Percentiles rank a stretch among this genome's conserved stretches.
Conservation (phyloP, 2,113 vertebrate genomes). For the Colinus virginianus region DNA sequence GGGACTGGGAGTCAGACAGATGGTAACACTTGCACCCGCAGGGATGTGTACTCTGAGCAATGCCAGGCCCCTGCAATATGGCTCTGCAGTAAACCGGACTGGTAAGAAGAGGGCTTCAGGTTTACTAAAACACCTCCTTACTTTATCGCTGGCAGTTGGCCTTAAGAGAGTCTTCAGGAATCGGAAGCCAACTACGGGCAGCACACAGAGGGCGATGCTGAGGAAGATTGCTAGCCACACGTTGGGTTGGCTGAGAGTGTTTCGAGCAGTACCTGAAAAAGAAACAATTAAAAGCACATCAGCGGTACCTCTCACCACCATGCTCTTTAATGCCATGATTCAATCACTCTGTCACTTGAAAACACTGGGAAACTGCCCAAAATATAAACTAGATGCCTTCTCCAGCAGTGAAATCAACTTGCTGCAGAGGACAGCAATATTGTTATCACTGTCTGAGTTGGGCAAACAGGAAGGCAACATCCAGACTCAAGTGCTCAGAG, state of each 20-base stretch:
- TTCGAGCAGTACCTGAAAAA: conserved; percentile 87
- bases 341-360: background rate
- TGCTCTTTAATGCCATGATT: background rate
- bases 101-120: background rate
- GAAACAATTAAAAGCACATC: background rate
- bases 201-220: conserved; percentile 83
- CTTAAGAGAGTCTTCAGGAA: conserved; percentile 83
- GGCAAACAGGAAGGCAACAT: background rate
- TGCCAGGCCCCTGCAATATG: background rate
- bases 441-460: background rate
- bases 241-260: conserved; percentile 87
- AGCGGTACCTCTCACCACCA: background rate
- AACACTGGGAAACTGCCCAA: background rate
- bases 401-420: background rate
- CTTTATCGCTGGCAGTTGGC: conserved; percentile 88
- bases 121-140: conserved; percentile 57
- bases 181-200: conserved; percentile 85
- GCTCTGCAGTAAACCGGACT: accelerated
- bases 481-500: background rate
- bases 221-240: conserved; percentile 91
- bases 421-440: background rate
- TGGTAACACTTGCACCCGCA: background rate
- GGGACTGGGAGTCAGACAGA: accelerated
- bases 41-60: background rate
- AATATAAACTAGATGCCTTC: background rate